Conservation (phyloP, 2,113 vertebrate genomes). For the Strix uralensis region DNA sequence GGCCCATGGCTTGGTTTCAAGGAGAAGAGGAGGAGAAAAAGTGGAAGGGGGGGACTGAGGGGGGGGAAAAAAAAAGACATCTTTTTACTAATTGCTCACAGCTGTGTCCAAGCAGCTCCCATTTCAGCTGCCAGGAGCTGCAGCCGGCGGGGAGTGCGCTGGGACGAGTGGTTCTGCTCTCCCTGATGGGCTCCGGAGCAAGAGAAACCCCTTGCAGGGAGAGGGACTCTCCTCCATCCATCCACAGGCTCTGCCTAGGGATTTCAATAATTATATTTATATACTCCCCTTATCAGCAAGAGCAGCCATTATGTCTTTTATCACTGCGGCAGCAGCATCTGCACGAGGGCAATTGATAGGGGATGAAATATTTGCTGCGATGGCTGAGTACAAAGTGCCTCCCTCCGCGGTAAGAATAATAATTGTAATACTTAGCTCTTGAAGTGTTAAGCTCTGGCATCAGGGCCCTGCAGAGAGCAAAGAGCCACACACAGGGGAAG, state of each 20-base stretch:
- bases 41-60: neutral
- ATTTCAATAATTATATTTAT: conserved; percentile 36
- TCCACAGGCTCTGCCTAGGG: neutral
- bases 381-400: neutral
- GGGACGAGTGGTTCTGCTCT: neutral
- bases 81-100: conserved; percentile 54
- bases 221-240: neutral
- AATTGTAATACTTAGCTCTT: neutral
- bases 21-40: neutral
- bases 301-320: conserved; percentile 52
- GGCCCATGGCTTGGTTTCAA: neutral
- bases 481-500: neutral
- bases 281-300: conserved; percentile 26
- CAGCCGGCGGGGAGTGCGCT: neutral
- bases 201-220: neutral
- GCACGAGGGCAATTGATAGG: conserved; percentile 6
- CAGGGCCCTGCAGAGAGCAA: neutral
- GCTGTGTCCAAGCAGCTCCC: conserved; percentile 46
- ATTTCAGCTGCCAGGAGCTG: conserved; percentile 42
- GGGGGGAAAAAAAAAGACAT: neutral
- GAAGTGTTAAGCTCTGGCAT: neutral
- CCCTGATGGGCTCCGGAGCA: neutral
- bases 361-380: neutral
- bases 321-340: neutral
- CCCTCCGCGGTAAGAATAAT: neutral